Evolutionary conservation across 2,888 invertebrate genomes (phyloP).

Genomic region (Zygothrica quintamaculata): DNA sequence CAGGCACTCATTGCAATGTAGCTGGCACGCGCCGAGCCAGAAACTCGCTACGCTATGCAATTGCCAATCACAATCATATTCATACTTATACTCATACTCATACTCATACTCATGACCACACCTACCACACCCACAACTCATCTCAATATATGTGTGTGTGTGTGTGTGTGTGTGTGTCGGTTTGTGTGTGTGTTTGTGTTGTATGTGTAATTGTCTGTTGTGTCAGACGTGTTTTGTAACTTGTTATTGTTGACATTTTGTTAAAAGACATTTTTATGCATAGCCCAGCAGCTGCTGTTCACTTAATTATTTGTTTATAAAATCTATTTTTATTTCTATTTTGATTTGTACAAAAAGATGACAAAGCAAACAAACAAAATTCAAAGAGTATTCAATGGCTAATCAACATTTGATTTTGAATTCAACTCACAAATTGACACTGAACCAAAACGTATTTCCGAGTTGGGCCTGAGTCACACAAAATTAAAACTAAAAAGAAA

Average conservation of each 20-base stretch:
- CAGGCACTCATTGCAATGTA: conserved; percentile 46
- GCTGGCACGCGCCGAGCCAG: conserved; percentile 48
- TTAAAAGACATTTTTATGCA: conserved; percentile 55
- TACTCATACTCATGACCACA: conserved; percentile 32
- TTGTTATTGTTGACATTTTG: conserved; percentile 63
- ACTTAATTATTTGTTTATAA: conserved; percentile 22
- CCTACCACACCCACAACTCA: conserved; percentile 20
- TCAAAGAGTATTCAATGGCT: conserved; percentile 51
- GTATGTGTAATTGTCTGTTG: conserved; percentile 10
- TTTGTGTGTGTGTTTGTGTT: not conserved
- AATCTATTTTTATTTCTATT: conserved; percentile 24
- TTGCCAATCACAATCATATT: conserved; percentile 32
- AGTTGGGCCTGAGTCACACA: conserved; percentile 67
- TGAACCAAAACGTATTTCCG: conserved; percentile 60
- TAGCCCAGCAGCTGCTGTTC: conserved; percentile 50
- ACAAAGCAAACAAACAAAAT: conserved; percentile 75
- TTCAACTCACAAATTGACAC: conserved; percentile 55
- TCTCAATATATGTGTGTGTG: conserved; percentile 6
- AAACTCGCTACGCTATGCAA: conserved; percentile 40
- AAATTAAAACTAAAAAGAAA: conserved; percentile 5
- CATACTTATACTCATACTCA: conserved; percentile 18
- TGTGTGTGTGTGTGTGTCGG: too few relatives aligned
- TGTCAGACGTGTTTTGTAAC: conserved; percentile 23
- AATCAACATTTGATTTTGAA: conserved; percentile 49
- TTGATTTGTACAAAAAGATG: conserved; percentile 64